Conservation (phyloP, 2,888 invertebrate genomes). For the Agonopterix alstromeriana region DNA sequence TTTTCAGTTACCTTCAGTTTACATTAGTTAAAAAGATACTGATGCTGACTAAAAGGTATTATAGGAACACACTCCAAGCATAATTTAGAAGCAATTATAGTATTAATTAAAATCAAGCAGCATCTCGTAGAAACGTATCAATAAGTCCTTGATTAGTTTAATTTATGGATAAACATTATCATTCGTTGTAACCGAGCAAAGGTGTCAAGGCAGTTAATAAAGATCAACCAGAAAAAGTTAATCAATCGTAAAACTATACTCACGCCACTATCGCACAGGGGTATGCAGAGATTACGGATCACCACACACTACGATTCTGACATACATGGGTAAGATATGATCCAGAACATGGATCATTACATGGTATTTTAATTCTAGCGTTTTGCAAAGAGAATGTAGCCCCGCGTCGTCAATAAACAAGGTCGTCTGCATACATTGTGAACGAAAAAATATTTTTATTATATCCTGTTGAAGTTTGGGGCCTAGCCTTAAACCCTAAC, state of each 20-base stretch:
- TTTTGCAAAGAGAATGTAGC: constrained; percentile 45
- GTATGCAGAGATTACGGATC: too few relatives aligned
- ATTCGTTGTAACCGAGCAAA: constrained; percentile 12
- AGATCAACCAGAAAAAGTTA: background rate
- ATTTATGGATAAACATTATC: constrained; percentile 9
- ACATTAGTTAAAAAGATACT: constrained; percentile 1
- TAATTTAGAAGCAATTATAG: too few relatives aligned
- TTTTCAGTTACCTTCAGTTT: background rate
- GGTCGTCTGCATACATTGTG: constrained; percentile 40
- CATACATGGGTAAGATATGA: too few relatives aligned
- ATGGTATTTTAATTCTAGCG: background rate
- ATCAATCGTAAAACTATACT: background rate
- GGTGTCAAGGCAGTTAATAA: constrained; percentile 15
- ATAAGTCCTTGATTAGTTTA: constrained; percentile 3
- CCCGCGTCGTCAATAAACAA: constrained; percentile 36
- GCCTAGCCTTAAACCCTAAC: background rate
- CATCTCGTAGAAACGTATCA: background rate
- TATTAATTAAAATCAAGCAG: too few relatives aligned
- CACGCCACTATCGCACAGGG: too few relatives aligned
- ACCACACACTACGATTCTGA: too few relatives aligned
- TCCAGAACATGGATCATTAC: background rate
- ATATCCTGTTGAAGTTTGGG: constrained; percentile 10
- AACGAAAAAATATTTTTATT: background rate
- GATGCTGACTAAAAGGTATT: background rate
- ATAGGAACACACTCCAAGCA: too few relatives aligned